Conservation (phyloP, 2,113 vertebrate species). For the Lepus europaeus region DNA sequence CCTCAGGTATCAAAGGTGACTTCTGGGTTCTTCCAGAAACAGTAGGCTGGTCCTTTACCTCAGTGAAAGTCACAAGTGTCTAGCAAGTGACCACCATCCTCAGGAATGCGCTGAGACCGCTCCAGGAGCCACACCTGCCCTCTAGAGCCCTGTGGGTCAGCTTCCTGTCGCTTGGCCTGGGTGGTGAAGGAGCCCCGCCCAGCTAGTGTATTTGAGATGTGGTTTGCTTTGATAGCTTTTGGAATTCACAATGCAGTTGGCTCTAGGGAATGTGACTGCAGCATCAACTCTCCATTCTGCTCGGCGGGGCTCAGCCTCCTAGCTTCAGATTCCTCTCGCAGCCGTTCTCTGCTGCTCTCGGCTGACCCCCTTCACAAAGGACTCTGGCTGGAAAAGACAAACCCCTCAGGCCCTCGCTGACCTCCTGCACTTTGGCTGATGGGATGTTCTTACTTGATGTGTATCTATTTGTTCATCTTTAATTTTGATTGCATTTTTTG, state of each 20-base stretch:
- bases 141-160: background rate
- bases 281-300: background rate
- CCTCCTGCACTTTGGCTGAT: slow-evolving; percentile 80
- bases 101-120: background rate
- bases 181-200: slow-evolving; percentile 54
- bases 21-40: background rate
- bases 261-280: slow-evolving; percentile 68
- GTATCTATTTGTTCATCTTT: slow-evolving; percentile 76
- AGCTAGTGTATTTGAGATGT: slow-evolving; percentile 60
- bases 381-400: background rate
- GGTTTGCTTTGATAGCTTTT: slow-evolving; percentile 78
- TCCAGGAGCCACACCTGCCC: fast-evolving
- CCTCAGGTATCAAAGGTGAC: background rate
- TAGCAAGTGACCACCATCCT: background rate
- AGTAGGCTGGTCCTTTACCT: background rate
- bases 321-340: slow-evolving; percentile 19
- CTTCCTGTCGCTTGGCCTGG: background rate
- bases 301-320: background rate
- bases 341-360: background rate
- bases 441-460: slow-evolving; percentile 78
- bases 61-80: background rate
- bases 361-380: slow-evolving; percentile 49
- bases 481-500: slow-evolving; percentile 85
- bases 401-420: slow-evolving; percentile 59
- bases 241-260: slow-evolving; percentile 69